A percentile compares a stretch with the other conserved stretches of the same genome.
These are phyloP conservation scores for Phainopepla nitens DNA, from an alignment of 2,113 vertebrate genomes.

Conservation along the genomic window DNA sequence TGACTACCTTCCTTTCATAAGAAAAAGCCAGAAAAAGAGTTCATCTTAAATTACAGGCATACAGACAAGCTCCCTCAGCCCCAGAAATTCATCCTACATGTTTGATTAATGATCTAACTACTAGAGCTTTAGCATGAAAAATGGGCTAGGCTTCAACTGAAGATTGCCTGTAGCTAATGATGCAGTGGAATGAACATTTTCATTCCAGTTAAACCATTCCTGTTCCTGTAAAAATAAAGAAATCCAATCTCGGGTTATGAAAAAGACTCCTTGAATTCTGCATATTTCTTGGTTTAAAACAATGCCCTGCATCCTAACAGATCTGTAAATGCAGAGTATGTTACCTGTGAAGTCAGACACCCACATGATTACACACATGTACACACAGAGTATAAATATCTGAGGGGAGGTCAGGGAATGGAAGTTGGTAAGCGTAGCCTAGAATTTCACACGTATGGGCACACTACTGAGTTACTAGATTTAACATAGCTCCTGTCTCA, in stretches of 20 bases:
- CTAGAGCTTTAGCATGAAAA: conserved; percentile 34
- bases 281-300: neutral
- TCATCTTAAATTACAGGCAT: conserved; percentile 24
- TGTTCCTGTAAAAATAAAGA: conserved; percentile 49
- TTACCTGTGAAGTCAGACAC: neutral
- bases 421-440: neutral
- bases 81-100: neutral
- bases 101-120: conserved; percentile 40
- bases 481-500: conserved; percentile 4
- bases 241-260: neutral
- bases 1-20: conserved; percentile 22
- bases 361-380: neutral
- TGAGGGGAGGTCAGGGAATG: neutral
- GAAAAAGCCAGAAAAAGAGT: neutral
- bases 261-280: neutral
- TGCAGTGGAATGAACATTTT: conserved; percentile 38
- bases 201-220: conserved; percentile 45
- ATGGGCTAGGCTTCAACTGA: conserved; percentile 5
- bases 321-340: neutral
- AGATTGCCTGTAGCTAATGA: conserved; percentile 39
- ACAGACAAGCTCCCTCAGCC: conserved; percentile 6
- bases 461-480: neutral
- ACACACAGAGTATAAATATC: neutral
- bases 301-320: neutral
- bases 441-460: neutral